Percentiles rank a stretch among this genome's conserved stretches.
phyloP scores from a whole-genome alignment of 2,888 invertebrate genomes.

The Patella pellucida region DNA sequence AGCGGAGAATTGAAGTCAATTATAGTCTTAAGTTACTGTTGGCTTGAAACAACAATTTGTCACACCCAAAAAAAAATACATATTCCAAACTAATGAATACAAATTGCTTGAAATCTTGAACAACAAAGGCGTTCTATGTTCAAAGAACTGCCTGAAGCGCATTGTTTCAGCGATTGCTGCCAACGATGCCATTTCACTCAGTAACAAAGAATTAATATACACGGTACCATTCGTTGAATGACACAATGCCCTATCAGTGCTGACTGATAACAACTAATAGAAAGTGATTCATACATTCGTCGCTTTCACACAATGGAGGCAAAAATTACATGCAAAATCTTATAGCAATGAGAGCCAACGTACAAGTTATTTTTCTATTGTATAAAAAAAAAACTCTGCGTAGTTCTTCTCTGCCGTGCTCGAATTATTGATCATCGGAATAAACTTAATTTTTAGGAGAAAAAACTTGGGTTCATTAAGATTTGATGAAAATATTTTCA shows the following conservation, averaged over 20 bases:
- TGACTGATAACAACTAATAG: constrained; percentile 2
- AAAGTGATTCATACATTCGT: constrained; percentile 6
- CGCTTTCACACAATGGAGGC: neutral
- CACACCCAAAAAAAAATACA: no score
- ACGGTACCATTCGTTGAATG: neutral
- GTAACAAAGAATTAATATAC: constrained; percentile 7
- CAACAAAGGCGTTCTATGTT: neutral
- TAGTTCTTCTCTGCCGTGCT: no score
- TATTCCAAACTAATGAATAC: neutral
- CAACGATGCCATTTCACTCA: neutral
- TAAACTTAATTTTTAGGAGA: neutral
- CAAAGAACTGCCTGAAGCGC: neutral
- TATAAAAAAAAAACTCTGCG: neutral
- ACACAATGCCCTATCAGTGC: constrained; percentile 6
- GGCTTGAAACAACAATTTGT: no score
- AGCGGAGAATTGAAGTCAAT: no score
- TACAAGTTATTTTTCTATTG: constrained; percentile 5
- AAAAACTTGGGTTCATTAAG: constrained; percentile 7
- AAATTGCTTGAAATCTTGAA: neutral
- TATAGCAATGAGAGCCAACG: neutral
- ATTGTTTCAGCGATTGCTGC: neutral
- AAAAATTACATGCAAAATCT: neutral
- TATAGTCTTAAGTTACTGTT: no score
- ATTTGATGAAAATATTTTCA: constrained; percentile 10
- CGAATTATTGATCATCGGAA: neutral